Conservation (phyloP, 2,113 vertebrate species). For the Serinus canaria region DNA sequence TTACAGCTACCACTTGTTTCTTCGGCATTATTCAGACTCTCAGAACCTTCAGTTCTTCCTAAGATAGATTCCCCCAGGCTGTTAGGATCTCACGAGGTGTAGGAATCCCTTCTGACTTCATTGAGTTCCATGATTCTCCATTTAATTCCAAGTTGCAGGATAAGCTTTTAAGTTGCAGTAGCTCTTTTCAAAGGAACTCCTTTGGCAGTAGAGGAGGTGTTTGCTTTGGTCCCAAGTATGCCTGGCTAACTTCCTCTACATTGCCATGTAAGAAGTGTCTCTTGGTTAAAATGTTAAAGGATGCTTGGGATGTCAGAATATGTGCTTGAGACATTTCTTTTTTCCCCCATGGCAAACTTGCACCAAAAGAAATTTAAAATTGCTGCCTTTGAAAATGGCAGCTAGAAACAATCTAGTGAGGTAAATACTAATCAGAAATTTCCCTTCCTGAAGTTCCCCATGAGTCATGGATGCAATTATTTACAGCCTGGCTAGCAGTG, state of each 20-base stretch:
- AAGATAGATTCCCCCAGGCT: neutral
- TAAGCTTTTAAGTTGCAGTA: neutral
- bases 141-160: neutral
- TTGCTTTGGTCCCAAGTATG: neutral
- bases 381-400: neutral
- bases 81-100: neutral
- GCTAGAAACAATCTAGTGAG: neutral
- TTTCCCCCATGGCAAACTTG: neutral
- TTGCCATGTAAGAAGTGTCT: neutral
- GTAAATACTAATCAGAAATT: neutral
- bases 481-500: neutral
- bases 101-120: neutral
- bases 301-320: neutral
- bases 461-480: neutral
- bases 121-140: neutral
- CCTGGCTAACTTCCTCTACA: neutral
- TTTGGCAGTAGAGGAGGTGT: neutral
- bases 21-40: neutral
- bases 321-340: neutral
- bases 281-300: neutral
- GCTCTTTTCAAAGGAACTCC: neutral
- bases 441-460: neutral
- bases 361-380: neutral
- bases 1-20: neutral
- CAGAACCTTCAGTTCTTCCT: neutral